These are phyloP conservation scores for Seriola aureovittata DNA, from an alignment of 2,113 vertebrate species.

Conservation along the genomic window DNA sequence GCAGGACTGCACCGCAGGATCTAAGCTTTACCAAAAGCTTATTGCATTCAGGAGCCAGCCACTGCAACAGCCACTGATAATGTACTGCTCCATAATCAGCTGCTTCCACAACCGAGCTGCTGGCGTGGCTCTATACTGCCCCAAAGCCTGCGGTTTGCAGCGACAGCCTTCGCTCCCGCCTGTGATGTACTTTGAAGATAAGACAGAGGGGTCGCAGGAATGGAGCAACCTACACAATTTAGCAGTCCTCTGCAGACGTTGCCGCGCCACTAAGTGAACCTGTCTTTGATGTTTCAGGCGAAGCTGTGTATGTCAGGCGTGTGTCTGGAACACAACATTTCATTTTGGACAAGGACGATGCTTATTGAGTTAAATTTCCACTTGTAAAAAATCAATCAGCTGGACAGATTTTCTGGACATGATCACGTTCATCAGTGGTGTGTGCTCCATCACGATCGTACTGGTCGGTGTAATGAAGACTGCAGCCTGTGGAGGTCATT, in stretches of 20 bases:
- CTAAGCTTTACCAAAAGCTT: neutral
- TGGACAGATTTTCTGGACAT: neutral
- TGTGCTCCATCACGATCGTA: neutral
- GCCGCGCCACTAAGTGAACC: neutral
- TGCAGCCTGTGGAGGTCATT: neutral
- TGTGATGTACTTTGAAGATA: constrained; percentile 17
- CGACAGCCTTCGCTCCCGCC: constrained; percentile 23
- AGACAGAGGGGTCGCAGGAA: neutral
- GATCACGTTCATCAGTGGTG: neutral
- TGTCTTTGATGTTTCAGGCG: neutral
- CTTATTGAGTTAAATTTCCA: neutral
- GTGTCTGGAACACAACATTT: neutral
- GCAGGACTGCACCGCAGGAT: neutral
- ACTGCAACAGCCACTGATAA: neutral
- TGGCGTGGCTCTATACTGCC: neutral
- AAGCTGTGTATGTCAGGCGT: neutral
- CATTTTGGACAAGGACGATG: neutral
- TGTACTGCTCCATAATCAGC: neutral
- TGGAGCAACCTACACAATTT: neutral
- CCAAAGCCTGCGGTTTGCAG: constrained; percentile 7
- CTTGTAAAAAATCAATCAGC: neutral
- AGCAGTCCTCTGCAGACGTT: neutral
- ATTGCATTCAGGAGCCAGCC: neutral
- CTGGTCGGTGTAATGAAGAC: neutral
- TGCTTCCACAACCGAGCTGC: neutral